Evolutionary conservation across 2,797 vertebrate genomes (phyloP).

Genomic region (Simalia tracyae): DNA sequence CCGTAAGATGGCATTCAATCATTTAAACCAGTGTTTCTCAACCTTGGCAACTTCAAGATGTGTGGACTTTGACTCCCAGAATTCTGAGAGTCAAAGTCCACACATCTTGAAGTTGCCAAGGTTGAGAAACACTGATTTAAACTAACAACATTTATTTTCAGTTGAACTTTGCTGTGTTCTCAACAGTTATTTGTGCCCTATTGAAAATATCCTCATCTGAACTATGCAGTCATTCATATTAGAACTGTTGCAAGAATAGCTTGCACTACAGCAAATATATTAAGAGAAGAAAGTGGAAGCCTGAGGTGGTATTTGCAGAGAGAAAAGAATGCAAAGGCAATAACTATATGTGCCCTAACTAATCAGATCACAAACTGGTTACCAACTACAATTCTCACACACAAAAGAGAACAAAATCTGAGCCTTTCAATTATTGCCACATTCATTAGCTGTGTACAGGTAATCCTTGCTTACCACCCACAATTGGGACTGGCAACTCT

Average conservation of each 20-base stretch:
- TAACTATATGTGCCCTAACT: neutral
- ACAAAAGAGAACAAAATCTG: too few species aligned
- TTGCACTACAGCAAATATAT: slow-evolving; percentile 14
- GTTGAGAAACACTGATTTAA: neutral
- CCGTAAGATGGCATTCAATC: neutral
- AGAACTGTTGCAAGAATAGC: slow-evolving; percentile 20
- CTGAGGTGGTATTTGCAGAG: neutral
- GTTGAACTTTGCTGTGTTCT: slow-evolving; percentile 21
- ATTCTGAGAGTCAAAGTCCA: neutral
- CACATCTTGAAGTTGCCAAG: neutral
- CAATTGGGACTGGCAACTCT: too few species aligned
- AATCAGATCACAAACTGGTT: neutral
- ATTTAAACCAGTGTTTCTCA: neutral
- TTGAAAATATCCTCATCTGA: slow-evolving; percentile 49
- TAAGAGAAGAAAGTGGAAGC: neutral
- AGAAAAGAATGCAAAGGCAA: too few species aligned
- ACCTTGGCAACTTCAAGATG: too few species aligned
- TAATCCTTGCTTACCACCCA: too few species aligned
- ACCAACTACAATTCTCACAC: too few species aligned
- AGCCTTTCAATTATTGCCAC: too few species aligned
- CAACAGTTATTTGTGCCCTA: slow-evolving; percentile 56
- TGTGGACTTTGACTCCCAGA: too few species aligned
- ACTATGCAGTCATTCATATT: slow-evolving; percentile 26
- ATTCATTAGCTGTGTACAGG: too few species aligned
- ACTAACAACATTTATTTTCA: neutral